phyloP scores from a whole-genome alignment of 2,888 invertebrate genomes.

The Carterocephalus palaemon region DNA sequence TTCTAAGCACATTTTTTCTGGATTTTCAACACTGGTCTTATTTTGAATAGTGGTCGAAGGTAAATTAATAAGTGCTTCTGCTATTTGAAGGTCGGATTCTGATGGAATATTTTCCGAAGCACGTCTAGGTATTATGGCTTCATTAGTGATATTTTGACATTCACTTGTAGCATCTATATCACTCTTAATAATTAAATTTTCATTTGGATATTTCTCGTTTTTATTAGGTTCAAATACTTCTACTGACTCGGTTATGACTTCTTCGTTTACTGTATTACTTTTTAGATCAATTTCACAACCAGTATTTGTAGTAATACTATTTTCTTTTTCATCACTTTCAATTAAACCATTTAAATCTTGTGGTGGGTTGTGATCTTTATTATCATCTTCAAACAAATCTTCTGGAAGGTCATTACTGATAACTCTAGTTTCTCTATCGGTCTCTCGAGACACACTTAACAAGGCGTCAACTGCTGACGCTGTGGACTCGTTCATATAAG shows the following conservation, averaged over 20 bases:
- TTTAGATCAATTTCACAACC: slow-evolving; percentile 8
- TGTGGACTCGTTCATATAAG: slow-evolving; percentile 63
- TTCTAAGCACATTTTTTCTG: not conserved
- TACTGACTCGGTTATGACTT: not conserved
- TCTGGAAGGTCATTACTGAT: slow-evolving; percentile 68
- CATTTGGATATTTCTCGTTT: slow-evolving; percentile 1
- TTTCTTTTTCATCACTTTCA: slow-evolving; percentile 34
- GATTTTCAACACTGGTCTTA: slow-evolving; percentile 32
- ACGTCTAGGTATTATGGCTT: slow-evolving; percentile 2
- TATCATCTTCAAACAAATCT: slow-evolving; percentile 71
- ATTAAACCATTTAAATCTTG: slow-evolving; percentile 43
- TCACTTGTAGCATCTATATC: not conserved
- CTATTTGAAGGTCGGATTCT: slow-evolving; percentile 73
- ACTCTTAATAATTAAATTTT: slow-evolving; percentile 1
- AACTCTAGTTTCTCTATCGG: slow-evolving; percentile 63
- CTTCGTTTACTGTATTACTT: not conserved
- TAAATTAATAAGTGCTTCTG: slow-evolving; percentile 69
- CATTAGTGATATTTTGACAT: slow-evolving; percentile 2
- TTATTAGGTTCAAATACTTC: slow-evolving; percentile 5
- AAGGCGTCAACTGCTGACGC: slow-evolving; percentile 72
- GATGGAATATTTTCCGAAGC: slow-evolving; percentile 50
- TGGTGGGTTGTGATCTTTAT: slow-evolving; percentile 44
- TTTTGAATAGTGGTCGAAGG: slow-evolving; percentile 63
- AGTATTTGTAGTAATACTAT: slow-evolving; percentile 29
- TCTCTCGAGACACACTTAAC: slow-evolving; percentile 65